A percentile compares a stretch with the other conserved stretches of the same genome.
Conservation (phyloP, 2,113 vertebrate species). For the Thunnus maccoyii region DNA sequence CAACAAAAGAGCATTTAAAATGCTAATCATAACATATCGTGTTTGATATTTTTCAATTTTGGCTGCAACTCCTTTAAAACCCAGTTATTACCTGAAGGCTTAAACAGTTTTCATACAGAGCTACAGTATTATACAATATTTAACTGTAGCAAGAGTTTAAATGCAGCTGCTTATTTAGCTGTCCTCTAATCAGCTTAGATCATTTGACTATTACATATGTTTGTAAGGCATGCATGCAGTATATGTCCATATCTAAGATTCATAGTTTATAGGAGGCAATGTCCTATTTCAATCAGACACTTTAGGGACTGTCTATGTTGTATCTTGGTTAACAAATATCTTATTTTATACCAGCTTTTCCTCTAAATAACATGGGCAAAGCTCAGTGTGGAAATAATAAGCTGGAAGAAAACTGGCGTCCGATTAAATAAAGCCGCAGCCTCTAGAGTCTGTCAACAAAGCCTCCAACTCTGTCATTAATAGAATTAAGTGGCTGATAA, state of each 20-base stretch:
- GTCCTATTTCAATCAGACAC: not conserved
- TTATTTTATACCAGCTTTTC: not conserved
- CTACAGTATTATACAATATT: too few species aligned
- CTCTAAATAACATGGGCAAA: not conserved
- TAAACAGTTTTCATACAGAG: too few species aligned
- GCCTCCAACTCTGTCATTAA: conserved; percentile 8
- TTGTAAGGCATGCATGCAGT: not conserved
- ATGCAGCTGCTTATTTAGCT: not conserved
- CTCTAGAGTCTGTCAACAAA: not conserved
- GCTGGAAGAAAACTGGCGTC: not conserved
- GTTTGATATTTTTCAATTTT: not conserved
- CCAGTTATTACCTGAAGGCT: not conserved
- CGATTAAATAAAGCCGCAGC: conserved; percentile 9
- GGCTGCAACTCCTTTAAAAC: not conserved
- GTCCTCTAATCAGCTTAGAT: too few species aligned
- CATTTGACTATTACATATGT: not conserved
- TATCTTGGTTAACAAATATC: not conserved
- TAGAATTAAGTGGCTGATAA: conserved; percentile 10
- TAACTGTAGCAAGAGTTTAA: not conserved
- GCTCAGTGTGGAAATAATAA: not conserved
- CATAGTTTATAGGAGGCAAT: too few species aligned
- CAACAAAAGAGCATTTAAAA: not conserved
- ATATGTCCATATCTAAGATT: not conserved
- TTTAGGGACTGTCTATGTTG: not conserved
- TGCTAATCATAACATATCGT: not conserved